Evolutionary conservation across 2,888 invertebrate species (phyloP).

Genomic region (Plebejus argus): DNA sequence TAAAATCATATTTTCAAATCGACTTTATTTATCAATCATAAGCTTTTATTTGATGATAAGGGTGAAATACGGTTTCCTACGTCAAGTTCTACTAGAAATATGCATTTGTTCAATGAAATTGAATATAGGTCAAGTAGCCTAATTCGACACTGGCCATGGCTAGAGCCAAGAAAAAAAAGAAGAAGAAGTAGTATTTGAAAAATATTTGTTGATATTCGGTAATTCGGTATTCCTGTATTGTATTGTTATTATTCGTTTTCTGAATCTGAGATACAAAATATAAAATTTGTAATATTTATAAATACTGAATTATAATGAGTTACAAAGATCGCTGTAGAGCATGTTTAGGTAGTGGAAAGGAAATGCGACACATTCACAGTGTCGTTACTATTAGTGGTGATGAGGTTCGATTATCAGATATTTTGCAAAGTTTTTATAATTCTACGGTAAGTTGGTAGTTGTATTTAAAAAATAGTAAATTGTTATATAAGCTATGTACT

Average conservation of each 20-base stretch:
- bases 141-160: no score
- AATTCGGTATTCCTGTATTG: no score
- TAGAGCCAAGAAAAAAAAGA: no score
- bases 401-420: slow-evolving; percentile 61
- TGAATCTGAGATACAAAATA: neutral
- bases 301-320: slow-evolving; percentile 50
- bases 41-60: no score
- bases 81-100: no score
- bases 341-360: slow-evolving; percentile 61
- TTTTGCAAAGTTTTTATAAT: slow-evolving; percentile 65
- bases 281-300: neutral
- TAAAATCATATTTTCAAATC: no score
- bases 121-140: no score
- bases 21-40: no score
- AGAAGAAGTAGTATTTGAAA: no score
- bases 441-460: slow-evolving; percentile 56
- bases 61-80: no score
- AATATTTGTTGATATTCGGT: no score
- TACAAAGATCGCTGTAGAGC: slow-evolving; percentile 65
- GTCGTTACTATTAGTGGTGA: slow-evolving; percentile 60
- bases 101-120: no score
- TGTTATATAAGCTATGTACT: neutral
- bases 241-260: neutral
- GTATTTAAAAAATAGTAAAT: neutral
- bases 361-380: slow-evolving; percentile 65